phyloP scores from a whole-genome alignment of 2,888 invertebrate genomes.

The Eledona agricola region DNA sequence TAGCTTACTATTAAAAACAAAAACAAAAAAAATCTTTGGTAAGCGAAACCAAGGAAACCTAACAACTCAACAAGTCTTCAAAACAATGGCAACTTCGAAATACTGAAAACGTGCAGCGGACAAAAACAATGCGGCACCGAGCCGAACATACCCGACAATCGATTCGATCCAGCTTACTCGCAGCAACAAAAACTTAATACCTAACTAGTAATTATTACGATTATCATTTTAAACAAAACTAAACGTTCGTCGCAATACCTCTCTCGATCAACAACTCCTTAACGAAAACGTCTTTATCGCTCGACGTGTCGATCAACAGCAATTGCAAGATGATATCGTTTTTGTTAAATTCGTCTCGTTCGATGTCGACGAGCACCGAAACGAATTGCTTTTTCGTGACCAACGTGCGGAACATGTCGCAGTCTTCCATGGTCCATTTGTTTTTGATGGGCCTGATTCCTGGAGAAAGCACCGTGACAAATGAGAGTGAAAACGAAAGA shows the following conservation, averaged over 20 bases:
- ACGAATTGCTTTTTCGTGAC: constrained; percentile 76
- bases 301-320: constrained; percentile 76
- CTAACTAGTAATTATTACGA: constrained; percentile 8
- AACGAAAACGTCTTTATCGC: constrained; percentile 73
- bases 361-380: constrained; percentile 71
- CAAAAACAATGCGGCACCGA: too few species aligned
- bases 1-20: too few species aligned
- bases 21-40: constrained; percentile 10
- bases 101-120: constrained; percentile 1
- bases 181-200: too few species aligned
- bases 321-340: constrained; percentile 72
- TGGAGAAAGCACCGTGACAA: constrained; percentile 55
- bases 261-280: constrained; percentile 72
- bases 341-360: constrained; percentile 69
- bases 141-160: too few species aligned
- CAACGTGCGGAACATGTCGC: constrained; percentile 75
- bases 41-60: background rate
- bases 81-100: constrained; percentile 1
- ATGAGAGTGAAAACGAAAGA: background rate
- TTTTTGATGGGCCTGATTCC: constrained; percentile 65
- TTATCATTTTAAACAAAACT: constrained; percentile 6
- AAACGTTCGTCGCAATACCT: constrained; percentile 57
- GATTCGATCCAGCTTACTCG: too few species aligned
- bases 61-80: background rate
- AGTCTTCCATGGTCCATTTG: constrained; percentile 79